Percentiles rank a stretch among this genome's conserved stretches.
These are phyloP conservation scores for Pangasius larnaudii DNA, from an alignment of 2,797 vertebrate genomes.

Conservation along the genomic window DNA sequence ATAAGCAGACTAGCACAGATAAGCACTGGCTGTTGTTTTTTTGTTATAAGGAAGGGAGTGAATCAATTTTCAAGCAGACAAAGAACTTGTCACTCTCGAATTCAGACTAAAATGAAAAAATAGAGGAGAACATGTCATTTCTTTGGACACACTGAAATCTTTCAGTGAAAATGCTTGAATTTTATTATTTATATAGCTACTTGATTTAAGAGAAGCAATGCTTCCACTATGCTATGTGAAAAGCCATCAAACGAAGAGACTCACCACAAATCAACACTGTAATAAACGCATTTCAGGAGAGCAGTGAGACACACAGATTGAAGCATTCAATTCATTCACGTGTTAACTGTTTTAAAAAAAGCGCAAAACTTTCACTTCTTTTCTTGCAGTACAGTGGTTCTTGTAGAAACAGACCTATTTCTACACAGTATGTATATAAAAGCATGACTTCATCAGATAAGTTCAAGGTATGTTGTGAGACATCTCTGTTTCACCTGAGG, in stretches of 20 bases:
- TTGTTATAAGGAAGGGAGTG: slow-evolving; percentile 20
- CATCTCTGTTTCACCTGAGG: slow-evolving; percentile 31
- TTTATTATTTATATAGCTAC: not conserved
- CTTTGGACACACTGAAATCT: slow-evolving; percentile 25
- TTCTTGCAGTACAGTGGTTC: not conserved
- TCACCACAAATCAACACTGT: not conserved
- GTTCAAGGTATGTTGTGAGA: slow-evolving; percentile 4
- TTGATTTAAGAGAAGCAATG: not conserved
- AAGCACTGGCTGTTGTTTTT: slow-evolving; percentile 13
- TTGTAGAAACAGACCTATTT: not conserved
- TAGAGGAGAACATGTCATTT: not conserved
- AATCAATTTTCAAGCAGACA: slow-evolving; percentile 26
- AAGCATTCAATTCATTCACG: not conserved
- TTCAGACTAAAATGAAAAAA: not conserved
- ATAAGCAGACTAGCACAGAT: slow-evolving; percentile 44
- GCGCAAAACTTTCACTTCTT: not conserved
- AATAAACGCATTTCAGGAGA: not conserved
- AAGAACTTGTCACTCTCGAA: not conserved
- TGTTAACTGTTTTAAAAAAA: slow-evolving; percentile 3
- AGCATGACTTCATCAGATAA: slow-evolving; percentile 35
- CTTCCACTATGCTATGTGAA: not conserved
- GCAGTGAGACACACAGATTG: not conserved
- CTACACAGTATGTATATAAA: slow-evolving; percentile 21
- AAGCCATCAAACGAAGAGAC: not conserved
- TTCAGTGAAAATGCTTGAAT: not conserved